A percentile compares a stretch with the other conserved stretches of the same genome.
These are phyloP conservation scores for Antheraea yamamai DNA, from an alignment of 2,888 invertebrate genomes.

Conservation along the genomic window DNA sequence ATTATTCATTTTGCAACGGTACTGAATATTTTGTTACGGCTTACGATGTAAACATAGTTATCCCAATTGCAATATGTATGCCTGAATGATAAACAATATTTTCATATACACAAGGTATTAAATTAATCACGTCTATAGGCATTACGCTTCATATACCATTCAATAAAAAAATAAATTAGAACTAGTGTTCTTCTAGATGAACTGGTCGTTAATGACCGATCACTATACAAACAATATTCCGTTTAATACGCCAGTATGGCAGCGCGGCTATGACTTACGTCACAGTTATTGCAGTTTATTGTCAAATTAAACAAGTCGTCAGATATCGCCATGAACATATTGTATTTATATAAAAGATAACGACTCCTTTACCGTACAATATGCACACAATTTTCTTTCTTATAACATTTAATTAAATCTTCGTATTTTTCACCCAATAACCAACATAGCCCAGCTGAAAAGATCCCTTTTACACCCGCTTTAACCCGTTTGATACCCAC, in stretches of 20 bases:
- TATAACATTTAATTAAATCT: background rate
- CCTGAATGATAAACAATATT: background rate
- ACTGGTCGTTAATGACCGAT: background rate
- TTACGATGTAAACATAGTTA: background rate
- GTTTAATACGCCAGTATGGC: background rate
- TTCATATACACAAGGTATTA: background rate
- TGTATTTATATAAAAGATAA: no score
- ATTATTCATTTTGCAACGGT: constrained; percentile 46
- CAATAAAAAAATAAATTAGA: background rate
- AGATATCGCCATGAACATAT: no score
- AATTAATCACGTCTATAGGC: no score
- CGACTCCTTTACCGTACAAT: no score
- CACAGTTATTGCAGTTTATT: no score
- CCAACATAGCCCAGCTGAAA: background rate
- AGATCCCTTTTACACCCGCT: constrained; percentile 42
- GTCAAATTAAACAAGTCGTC: no score
- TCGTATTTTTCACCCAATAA: background rate
- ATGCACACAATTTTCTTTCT: background rate
- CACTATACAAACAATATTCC: background rate
- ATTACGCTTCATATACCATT: background rate
- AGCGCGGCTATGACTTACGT: no score
- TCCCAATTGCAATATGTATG: background rate
- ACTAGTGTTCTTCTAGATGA: background rate
- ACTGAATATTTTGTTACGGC: constrained; percentile 4
- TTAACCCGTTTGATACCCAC: constrained; percentile 64